Conservation (phyloP, 2,888 invertebrate species). For the Chalcosyrphus nemorum region DNA sequence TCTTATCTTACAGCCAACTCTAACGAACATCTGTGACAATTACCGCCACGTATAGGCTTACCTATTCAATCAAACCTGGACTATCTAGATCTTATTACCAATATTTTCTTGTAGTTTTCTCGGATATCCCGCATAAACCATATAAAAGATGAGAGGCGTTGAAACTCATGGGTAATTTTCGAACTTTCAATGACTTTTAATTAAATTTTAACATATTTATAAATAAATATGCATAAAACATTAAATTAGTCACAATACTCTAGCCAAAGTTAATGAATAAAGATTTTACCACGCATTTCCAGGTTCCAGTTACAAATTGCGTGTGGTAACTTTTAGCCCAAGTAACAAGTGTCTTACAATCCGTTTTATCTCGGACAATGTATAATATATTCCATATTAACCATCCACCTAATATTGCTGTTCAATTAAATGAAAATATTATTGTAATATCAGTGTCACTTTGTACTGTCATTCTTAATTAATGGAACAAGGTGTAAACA, state of each 20-base stretch:
- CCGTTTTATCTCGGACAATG: not conserved
- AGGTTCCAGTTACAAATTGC: constrained; percentile 19
- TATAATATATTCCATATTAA: constrained; percentile 4
- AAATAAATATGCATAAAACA: not conserved
- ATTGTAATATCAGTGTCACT: not conserved
- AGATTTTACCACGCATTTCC: constrained; percentile 5
- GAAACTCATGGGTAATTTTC: too few relatives aligned
- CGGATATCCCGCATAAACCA: too few relatives aligned
- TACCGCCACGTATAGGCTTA: too few relatives aligned
- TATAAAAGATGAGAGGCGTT: too few relatives aligned
- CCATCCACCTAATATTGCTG: not conserved
- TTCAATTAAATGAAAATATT: not conserved
- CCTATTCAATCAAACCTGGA: too few relatives aligned
- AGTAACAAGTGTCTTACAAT: constrained; percentile 30
- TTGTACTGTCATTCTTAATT: not conserved
- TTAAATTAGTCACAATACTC: not conserved
- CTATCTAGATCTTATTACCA: too few relatives aligned
- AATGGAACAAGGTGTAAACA: constrained; percentile 3
- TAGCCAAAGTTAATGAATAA: not conserved
- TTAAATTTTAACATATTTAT: too few relatives aligned
- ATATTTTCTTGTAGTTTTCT: too few relatives aligned
- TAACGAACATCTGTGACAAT: too few relatives aligned
- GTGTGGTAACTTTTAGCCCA: constrained; percentile 13
- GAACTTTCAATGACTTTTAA: too few relatives aligned
- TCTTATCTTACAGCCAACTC: too few relatives aligned